Base-by-base conservation (phyloP, 2,113 vertebrate genomes). In the Hippocampus mohnikei region DNA sequence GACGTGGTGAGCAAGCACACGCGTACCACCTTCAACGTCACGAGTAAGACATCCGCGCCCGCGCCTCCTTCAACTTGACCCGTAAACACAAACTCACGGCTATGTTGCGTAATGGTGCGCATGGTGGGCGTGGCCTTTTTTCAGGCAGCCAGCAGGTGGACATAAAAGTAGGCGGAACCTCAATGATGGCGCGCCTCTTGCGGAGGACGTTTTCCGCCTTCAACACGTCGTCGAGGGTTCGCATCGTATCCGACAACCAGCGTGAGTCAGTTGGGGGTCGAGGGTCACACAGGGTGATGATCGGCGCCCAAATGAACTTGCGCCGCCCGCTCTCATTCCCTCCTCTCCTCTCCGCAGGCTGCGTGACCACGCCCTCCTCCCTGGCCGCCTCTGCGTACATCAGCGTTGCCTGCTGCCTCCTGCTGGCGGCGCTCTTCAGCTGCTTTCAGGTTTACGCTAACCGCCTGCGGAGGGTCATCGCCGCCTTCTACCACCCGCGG, bases 121-220 rank as follows among this genome's bases (percentile, higher is more conserved):
- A 0, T n/a, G 41, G n/a, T 18, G 41, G 21, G 40, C 21, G 21
- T 66, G 64, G 64, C 58, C 21, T 76, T 15, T 73, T 1, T 50
- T 2, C 88, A 98, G 96, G 94, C 77, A 83, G 84, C 55, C 95
- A 96, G 66, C 90, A 93, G 56, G 66, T 97, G 69, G 73, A 94
- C 1, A 91, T 98, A 76, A 78, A 61, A 0, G 93, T 97, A 1
- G 91, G 52, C 0, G 95, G 96, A 29, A 64, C 70, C 0, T 94
- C 94, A n/a, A 89, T 96, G 88, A 88, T 98, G 40, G 94, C 95
- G 1, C 82, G 79, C 20, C 93, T 98, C 20, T 90, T 98, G 48
- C 89, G 87, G 0, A 89, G 76, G 66, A 93, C 93, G 1, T 73
- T 98, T 0, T 91, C 93, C 0, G 93, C 92, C 62, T 92, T 97